Evolutionary conservation across 1,140 invertebrate species (phyloP).

Genomic region (Eriocheir sinensis): DNA sequence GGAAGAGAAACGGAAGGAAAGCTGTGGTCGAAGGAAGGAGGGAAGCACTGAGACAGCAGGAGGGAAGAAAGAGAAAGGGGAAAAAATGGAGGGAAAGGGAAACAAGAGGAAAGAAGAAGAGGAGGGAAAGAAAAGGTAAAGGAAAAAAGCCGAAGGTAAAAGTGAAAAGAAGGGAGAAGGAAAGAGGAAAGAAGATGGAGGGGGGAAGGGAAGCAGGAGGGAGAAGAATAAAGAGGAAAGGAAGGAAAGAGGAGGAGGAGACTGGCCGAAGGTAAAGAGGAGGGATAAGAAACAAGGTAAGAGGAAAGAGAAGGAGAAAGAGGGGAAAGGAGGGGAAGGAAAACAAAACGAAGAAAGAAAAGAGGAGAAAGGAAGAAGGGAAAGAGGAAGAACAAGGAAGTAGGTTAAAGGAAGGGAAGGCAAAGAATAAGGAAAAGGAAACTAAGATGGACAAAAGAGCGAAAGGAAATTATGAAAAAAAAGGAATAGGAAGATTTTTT

Average conservation of each 20-base stretch:
- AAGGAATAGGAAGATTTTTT: too few species aligned
- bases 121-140: neutral
- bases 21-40: neutral
- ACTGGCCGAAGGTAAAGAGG: neutral
- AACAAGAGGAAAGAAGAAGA: neutral
- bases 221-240: neutral
- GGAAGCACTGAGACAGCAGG: neutral
- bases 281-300: neutral
- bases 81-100: neutral
- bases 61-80: neutral
- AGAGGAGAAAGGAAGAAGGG: neutral
- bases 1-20: neutral
- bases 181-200: neutral
- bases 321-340: neutral
- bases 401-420: too few species aligned
- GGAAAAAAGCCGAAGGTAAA: neutral
- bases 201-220: neutral
- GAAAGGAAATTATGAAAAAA: neutral
- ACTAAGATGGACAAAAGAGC: neutral
- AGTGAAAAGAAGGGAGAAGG: neutral
- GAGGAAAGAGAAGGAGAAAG: neutral
- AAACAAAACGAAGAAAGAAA: neutral
- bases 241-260: neutral
- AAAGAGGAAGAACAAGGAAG: too few species aligned
- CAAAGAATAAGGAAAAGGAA: neutral